Evolutionary conservation across 1,140 invertebrate species (phyloP).

Genomic region (Orius laevigatus): DNA sequence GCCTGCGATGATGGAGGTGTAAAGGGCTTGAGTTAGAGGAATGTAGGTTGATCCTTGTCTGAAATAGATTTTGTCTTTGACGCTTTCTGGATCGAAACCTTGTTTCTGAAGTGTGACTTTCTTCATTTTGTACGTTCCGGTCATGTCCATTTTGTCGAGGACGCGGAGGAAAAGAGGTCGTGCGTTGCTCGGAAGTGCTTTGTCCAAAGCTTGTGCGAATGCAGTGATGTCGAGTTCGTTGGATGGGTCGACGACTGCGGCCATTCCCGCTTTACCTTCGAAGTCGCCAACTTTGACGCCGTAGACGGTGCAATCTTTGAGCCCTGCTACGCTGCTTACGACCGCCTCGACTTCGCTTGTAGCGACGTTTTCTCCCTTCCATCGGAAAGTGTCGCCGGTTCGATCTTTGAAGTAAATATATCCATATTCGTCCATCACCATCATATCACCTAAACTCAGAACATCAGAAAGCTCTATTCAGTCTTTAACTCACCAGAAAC

Average conservation of each 20-base stretch:
- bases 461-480: constrained; percentile 6
- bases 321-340: constrained; percentile 42
- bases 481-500: constrained; percentile 36
- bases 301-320: constrained; percentile 36
- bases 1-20: constrained; percentile 19
- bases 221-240: constrained; percentile 46
- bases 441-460: constrained; percentile 47
- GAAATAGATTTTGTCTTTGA: constrained; percentile 62
- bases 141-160: constrained; percentile 66
- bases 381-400: constrained; percentile 54
- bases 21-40: constrained; percentile 32
- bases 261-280: constrained; percentile 93
- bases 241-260: constrained; percentile 70
- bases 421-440: constrained; percentile 52
- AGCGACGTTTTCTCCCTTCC: constrained; percentile 68
- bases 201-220: constrained; percentile 42
- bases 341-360: constrained; percentile 62
- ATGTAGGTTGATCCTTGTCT: constrained; percentile 32
- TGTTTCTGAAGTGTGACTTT: constrained; percentile 55
- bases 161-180: constrained; percentile 77
- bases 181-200: constrained; percentile 69
- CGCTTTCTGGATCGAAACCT: constrained; percentile 57
- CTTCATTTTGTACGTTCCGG: constrained; percentile 84
- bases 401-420: constrained; percentile 61
- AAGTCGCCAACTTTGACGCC: constrained; percentile 45